phyloP scores from a whole-genome alignment of 2,113 vertebrate species.

The Calonectris borealis region DNA sequence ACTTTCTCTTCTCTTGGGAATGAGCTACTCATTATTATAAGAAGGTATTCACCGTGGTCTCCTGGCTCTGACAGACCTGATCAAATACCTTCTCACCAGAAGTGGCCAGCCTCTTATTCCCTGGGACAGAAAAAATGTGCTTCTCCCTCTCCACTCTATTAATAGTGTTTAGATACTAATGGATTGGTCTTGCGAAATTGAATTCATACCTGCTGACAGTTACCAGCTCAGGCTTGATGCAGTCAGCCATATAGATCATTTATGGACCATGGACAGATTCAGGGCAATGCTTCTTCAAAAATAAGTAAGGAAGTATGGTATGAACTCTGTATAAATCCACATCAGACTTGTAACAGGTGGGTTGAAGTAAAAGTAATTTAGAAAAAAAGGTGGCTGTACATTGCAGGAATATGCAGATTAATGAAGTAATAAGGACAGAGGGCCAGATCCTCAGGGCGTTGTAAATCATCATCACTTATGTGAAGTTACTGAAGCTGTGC shows the following conservation, averaged over 20 bases:
- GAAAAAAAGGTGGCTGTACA: conserved; percentile 17
- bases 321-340: conserved; percentile 3
- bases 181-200: conserved; percentile 27
- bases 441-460: neutral
- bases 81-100: neutral
- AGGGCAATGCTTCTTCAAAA: conserved; percentile 32
- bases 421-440: conserved; percentile 39
- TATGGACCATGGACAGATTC: conserved; percentile 20
- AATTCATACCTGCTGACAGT: conserved; percentile 33
- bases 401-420: conserved; percentile 49
- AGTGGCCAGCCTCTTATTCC: neutral
- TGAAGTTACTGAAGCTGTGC: neutral
- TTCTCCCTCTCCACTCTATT: neutral
- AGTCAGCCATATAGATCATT: conserved; percentile 30
- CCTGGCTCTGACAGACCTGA: neutral
- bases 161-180: conserved; percentile 55
- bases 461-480: conserved; percentile 34
- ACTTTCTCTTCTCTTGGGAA: neutral
- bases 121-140: conserved; percentile 1
- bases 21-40: neutral
- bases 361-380: neutral
- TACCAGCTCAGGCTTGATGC: conserved; percentile 5
- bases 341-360: neutral
- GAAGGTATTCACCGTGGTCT: neutral
- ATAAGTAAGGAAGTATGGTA: conserved; percentile 18